phyloP scores from a whole-genome alignment of 2,113 vertebrate genomes.

The Condylura cristata region DNA sequence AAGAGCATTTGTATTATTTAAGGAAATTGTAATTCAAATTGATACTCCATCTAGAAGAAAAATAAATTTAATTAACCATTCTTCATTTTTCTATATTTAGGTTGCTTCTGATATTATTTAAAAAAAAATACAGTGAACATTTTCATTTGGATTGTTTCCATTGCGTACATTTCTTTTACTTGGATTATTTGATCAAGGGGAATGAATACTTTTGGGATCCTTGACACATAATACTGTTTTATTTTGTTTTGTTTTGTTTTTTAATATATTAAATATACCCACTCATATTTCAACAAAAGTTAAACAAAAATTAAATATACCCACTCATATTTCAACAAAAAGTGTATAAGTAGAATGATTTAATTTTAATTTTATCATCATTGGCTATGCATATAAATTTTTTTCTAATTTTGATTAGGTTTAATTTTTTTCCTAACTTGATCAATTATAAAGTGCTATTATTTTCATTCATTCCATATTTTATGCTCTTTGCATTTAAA shows the following conservation, averaged over 20 bases:
- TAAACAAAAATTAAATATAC: neutral
- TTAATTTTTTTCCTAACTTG: conserved; percentile 13
- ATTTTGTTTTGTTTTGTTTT: neutral
- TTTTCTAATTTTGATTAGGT: too few relatives aligned
- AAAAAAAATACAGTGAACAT: neutral
- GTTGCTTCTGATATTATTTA: neutral
- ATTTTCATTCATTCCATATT: conserved; percentile 41
- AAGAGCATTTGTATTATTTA: conserved; percentile 16
- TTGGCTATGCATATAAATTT: conserved; percentile 1
- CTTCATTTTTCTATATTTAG: neutral
- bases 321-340: neutral
- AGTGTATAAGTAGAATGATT: neutral
- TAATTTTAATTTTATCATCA: conserved; percentile 6
- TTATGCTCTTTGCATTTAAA: conserved; percentile 35
- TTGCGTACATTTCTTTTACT: neutral
- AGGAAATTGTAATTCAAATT: neutral
- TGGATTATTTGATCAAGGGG: conserved; percentile 21
- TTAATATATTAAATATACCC: neutral
- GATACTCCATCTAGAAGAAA: neutral
- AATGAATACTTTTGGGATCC: neutral
- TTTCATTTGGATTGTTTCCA: neutral
- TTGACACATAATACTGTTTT: neutral
- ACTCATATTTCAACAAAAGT: conserved; percentile 17
- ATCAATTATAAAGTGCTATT: conserved; percentile 7
- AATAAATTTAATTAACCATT: neutral